Conservation (phyloP, 2,888 invertebrate species). For the Amblyjoppa fuscipennis region DNA sequence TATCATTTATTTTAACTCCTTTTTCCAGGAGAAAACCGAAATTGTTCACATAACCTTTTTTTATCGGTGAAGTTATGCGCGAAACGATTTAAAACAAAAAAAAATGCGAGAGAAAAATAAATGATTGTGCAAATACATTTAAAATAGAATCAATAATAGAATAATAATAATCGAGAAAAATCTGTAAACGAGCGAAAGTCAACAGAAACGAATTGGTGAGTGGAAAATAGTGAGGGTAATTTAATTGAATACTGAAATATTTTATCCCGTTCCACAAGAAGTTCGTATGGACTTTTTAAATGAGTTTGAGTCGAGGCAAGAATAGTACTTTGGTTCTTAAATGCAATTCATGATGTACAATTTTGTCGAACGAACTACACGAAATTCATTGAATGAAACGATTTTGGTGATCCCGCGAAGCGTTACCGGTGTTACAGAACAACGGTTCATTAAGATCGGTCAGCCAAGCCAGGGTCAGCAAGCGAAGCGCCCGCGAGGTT, state of each 20-base stretch:
- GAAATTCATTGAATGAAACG: conserved; percentile 22
- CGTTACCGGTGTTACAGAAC: conserved; percentile 46
- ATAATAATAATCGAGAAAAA: no score
- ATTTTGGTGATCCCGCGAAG: conserved; percentile 45
- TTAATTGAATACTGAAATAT: neutral
- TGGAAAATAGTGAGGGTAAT: no score
- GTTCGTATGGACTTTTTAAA: neutral
- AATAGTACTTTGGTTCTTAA: neutral
- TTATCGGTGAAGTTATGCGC: no score
- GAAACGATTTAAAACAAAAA: no score
- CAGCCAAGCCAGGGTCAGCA: conserved; percentile 62
- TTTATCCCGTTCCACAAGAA: neutral
- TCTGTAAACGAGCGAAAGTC: no score
- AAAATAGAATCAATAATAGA: no score
- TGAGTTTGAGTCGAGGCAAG: neutral
- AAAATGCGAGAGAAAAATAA: no score
- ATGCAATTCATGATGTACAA: neutral
- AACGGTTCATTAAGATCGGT: conserved; percentile 62
- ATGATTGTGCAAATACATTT: no score
- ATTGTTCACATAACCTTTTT: no score
- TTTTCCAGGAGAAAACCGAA: no score
- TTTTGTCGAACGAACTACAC: neutral
- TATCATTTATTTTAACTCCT: no score
- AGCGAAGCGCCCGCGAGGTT: conserved; percentile 68
- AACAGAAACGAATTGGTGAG: no score